Evolutionary conservation across 2,888 invertebrate species (phyloP).

Genomic region (Punctoribates punctum): DNA sequence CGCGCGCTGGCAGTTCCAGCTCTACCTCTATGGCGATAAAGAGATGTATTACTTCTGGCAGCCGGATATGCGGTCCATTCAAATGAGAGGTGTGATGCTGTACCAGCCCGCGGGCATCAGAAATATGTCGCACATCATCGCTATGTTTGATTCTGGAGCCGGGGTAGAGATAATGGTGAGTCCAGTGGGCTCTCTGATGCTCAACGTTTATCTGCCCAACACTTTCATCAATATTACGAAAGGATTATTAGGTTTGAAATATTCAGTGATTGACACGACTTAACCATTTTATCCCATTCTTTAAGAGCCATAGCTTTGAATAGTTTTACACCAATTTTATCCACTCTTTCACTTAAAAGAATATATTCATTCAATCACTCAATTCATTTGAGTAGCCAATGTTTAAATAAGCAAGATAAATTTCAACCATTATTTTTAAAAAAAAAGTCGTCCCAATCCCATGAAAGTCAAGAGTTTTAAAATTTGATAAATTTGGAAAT

Average conservation of each 20-base stretch:
- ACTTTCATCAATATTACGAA: conserved; percentile 32
- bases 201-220: conserved; percentile 33
- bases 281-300: too few species aligned
- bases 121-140: conserved; percentile 88
- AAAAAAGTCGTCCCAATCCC: too few species aligned
- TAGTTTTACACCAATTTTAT: too few species aligned
- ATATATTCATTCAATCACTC: too few species aligned
- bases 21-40: conserved; percentile 85
- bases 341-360: too few species aligned
- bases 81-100: conserved; percentile 84
- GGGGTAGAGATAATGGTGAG: conserved; percentile 82
- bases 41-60: conserved; percentile 76
- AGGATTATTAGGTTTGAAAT: neutral
- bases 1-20: conserved; percentile 82
- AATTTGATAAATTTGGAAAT: too few species aligned
- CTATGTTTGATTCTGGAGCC: conserved; percentile 90
- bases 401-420: too few species aligned
- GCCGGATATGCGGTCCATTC: conserved; percentile 78
- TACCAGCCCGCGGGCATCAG: conserved; percentile 84
- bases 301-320: too few species aligned
- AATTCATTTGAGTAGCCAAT: too few species aligned
- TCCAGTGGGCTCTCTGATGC: conserved; percentile 28
- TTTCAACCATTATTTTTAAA: too few species aligned
- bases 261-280: neutral
- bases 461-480: too few species aligned